These are phyloP conservation scores for Saguinus midas DNA, from an alignment of 2,113 vertebrate genomes.

Conservation along the genomic window DNA sequence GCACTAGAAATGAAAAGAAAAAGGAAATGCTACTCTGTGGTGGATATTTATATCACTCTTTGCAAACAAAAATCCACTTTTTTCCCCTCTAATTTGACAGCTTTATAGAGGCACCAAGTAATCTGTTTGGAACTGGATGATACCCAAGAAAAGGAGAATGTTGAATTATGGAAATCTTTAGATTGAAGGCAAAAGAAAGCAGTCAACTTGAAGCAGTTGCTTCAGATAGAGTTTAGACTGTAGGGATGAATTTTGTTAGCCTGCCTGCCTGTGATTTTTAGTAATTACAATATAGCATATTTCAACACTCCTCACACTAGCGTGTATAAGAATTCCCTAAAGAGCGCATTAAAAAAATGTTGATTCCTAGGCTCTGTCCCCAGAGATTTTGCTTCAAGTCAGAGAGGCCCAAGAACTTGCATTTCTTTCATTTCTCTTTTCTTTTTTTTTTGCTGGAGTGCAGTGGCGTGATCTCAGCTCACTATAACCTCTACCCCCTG, in stretches of 20 bases:
- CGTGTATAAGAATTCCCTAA: background rate
- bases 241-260: background rate
- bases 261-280: background rate
- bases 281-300: background rate
- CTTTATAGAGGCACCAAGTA: background rate
- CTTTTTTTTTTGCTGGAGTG: too few species aligned
- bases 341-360: background rate
- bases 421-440: background rate
- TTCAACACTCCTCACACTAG: background rate
- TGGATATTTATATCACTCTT: constrained; percentile 5
- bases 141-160: background rate
- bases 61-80: background rate
- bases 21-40: background rate
- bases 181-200: background rate
- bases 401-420: background rate
- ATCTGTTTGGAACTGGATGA: background rate
- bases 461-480: rapidly evolving
- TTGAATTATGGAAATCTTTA: background rate
- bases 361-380: background rate
- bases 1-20: background rate
- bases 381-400: background rate
- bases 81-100: background rate
- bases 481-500: too few species aligned
- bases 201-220: background rate
- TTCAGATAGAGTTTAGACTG: background rate